Evolutionary conservation across 2,113 vertebrate genomes (phyloP), one percentile per base, ranked within the genome.

Genomic region (Corvus cornix): DNA sequence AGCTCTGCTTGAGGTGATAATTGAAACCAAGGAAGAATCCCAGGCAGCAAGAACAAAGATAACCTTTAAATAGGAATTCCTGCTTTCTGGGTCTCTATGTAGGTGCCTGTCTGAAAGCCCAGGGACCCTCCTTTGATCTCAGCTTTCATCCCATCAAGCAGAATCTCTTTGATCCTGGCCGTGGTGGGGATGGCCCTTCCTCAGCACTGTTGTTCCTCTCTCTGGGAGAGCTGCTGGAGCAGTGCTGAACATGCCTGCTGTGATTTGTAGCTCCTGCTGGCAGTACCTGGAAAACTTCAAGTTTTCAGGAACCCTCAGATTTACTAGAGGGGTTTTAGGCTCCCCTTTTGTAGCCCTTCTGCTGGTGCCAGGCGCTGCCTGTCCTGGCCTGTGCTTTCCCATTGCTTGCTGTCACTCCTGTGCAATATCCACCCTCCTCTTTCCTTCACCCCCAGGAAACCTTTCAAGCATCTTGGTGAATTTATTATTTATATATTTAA

Each of bases 261-360:
- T 64, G 86, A 90, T 93, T 88, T 92, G 75, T n/a, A 55, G 16
- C 62, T 88, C 63, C 72, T 0, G 0, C n/a, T 62, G 55, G 28
- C 21, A 6, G 64, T n/a, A 69, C 73, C 84, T 89, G 87, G 62
- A 73, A 89, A 94, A 77, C 35, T 35, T 93, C 28, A 86, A 21
- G 35, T 15, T 56, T 87, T 87, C 58, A n/a, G 59, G 20, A 37
- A 9, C 1, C 0, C 27, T 79, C 41, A 37, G 44, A 44, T 88
- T 67, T 84, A n/a, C 51, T 51, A 0, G 6, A 41, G 5, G 20
- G 59, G 11, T 43, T 90, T 75, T 49, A n/a, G 33, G n/a, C 35
- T 86, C 6, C 10, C 13, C 10, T n/a, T 84, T 49, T 30, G 33
- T 30, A 51, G 56, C 35, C 33, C 23, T 69, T n/a, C 41, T 75